These are phyloP conservation scores for Zoanthus solanderi DNA, from an alignment of 92 coral and sea anemone species.

Conservation along the genomic window DNA sequence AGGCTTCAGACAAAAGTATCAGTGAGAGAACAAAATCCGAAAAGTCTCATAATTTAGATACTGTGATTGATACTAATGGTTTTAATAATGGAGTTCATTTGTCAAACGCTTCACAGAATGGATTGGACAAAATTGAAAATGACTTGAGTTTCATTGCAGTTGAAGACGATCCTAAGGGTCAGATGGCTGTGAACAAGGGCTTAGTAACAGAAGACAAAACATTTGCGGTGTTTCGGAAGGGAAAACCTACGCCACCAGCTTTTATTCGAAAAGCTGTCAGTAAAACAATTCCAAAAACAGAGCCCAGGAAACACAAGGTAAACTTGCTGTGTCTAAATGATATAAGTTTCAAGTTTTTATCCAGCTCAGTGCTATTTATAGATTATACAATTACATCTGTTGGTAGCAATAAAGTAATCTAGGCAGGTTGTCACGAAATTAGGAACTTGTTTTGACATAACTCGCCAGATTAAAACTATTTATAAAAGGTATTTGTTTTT, in stretches of 20 bases:
- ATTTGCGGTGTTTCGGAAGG: slow-evolving; percentile 5
- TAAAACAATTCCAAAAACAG: slow-evolving; percentile 59
- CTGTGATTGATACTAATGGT: neutral
- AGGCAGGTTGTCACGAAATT: too few species aligned
- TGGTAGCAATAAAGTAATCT: too few species aligned
- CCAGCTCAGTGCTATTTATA: too few species aligned
- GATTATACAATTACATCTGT: too few species aligned
- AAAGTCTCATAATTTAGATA: neutral
- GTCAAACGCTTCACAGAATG: slow-evolving; percentile 1
- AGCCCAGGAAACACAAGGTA: slow-evolving; percentile 28
- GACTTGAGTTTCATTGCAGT: neutral
- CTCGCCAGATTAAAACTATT: too few species aligned
- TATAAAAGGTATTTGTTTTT: too few species aligned
- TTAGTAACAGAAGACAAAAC: slow-evolving; percentile 23
- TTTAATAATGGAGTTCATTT: neutral
- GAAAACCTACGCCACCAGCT: slow-evolving; percentile 70
- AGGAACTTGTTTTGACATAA: too few species aligned
- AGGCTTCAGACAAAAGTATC: neutral
- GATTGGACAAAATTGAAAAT: slow-evolving; percentile 45
- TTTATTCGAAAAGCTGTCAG: slow-evolving; percentile 65
- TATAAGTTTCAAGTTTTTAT: too few species aligned
- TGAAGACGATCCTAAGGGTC: neutral
- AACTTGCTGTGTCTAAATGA: neutral
- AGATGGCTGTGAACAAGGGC: slow-evolving; percentile 11
- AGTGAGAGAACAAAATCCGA: slow-evolving; percentile 8